Evolutionary conservation across 2,888 invertebrate species (phyloP), one percentile per base, ranked within the genome.

Genomic region (Hipparchia semele): DNA sequence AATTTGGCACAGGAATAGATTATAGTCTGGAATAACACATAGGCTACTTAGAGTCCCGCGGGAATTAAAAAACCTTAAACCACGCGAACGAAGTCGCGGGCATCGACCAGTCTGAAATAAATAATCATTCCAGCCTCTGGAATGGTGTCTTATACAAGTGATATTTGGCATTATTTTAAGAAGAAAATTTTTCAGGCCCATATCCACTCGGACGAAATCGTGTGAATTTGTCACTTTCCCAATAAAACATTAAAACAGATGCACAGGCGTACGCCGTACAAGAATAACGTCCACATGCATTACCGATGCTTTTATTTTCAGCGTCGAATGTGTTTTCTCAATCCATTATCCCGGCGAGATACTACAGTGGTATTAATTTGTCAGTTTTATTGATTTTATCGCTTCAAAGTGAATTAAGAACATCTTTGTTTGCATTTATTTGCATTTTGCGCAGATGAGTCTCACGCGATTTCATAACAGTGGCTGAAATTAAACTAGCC

Each of bases 301-400:
- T 65, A 53, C 51, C 53, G 65, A 53, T 65, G 65, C 53, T 65
- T 65, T 65, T 53, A 65, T 65, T 65, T 53, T 65, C 23, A 49
- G 33, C 59, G 65, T 33, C 53, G 65, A 33, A 33, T 65, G 65
- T 65, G 33, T 65, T 65, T 13, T 5, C 46, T 64, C 65, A 12
- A 23, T 65, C 46, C 51, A 46, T 53, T 51, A 33, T 60, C 59
- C 39, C 59, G 6, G 7, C 53, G 51, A 33, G 65, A 65, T 33
- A 3, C 65, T 65, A 53, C 65, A 4, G 33, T 13, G 33, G 33
- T 33, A 65, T 53, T 65, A 65, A 65, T 65, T 65, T 51, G 65
- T 51, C 65, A 65, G 65, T 39, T 65, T 65, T 65, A 65, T 65
- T 53, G 65, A 53, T 53, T 65, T 65, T 65, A 65, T 65, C 53